These are phyloP conservation scores for Ahaetulla prasina DNA, from an alignment of 2,113 vertebrate genomes.

Conservation along the genomic window DNA sequence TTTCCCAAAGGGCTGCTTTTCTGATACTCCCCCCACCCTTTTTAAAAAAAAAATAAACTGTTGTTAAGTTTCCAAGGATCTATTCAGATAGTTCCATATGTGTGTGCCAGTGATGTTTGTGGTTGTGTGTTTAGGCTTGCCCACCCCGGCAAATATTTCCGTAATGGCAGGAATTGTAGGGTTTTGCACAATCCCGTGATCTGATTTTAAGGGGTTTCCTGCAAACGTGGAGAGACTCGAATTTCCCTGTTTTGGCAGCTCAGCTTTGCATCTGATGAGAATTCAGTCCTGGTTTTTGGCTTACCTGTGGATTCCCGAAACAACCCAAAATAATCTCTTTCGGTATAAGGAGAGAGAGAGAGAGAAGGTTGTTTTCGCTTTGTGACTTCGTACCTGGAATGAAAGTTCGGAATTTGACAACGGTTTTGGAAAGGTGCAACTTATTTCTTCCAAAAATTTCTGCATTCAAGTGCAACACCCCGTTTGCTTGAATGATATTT, in stretches of 20 bases:
- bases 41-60: slow-evolving; percentile 6
- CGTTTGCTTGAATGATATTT: not conserved
- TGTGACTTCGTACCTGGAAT: not conserved
- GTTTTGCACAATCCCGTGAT: not conserved
- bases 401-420: not conserved
- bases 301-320: not conserved
- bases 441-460: not conserved
- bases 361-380: not conserved
- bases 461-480: not conserved
- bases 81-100: not conserved
- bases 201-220: not conserved
- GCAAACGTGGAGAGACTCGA: not conserved
- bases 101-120: not conserved
- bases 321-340: not conserved
- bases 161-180: not conserved
- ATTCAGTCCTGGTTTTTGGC: not conserved
- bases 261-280: accelerated
- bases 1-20: slow-evolving; percentile 50
- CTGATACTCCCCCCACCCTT: not conserved
- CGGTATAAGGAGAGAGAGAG: not conserved
- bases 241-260: accelerated
- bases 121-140: not conserved
- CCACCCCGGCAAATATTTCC: not conserved
- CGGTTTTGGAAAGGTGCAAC: not conserved
- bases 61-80: not conserved